A percentile compares a stretch with the other conserved stretches of the same genome.
These are phyloP conservation scores for Pogoniulus pusillus DNA, from an alignment of 2,797 vertebrate species.

Conservation along the genomic window DNA sequence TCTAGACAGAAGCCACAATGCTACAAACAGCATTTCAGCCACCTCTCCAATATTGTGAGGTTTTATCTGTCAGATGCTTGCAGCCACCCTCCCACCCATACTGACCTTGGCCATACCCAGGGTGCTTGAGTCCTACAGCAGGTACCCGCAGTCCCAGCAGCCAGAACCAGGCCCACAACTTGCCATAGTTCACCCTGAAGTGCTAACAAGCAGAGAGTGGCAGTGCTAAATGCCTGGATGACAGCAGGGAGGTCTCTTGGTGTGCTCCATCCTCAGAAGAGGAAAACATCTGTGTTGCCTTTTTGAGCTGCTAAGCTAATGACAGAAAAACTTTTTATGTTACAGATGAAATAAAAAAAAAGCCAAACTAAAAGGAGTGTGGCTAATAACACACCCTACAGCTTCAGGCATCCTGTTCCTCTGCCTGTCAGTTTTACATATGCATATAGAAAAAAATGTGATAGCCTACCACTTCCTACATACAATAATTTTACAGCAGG, in stretches of 20 bases:
- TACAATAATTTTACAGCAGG: not conserved
- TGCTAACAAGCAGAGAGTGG: not conserved
- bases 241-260: not conserved
- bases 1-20: accelerated
- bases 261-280: not conserved
- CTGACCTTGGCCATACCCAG: not conserved
- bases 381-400: not conserved
- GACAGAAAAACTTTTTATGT: not conserved
- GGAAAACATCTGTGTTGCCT: not conserved
- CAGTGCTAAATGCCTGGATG: not conserved
- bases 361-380: not conserved
- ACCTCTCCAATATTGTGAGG: not conserved
- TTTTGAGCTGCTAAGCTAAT: not conserved
- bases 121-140: not conserved
- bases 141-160: not conserved
- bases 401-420: constrained; percentile 7
- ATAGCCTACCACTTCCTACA: constrained; percentile 27
- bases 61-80: not conserved
- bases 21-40: not conserved
- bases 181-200: not conserved
- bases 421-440: constrained; percentile 31
- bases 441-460: constrained; percentile 34
- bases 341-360: not conserved
- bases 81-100: not conserved
- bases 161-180: not conserved